Base-by-base conservation (phyloP, 2,113 vertebrate species). In the Eublepharis macularius region DNA sequence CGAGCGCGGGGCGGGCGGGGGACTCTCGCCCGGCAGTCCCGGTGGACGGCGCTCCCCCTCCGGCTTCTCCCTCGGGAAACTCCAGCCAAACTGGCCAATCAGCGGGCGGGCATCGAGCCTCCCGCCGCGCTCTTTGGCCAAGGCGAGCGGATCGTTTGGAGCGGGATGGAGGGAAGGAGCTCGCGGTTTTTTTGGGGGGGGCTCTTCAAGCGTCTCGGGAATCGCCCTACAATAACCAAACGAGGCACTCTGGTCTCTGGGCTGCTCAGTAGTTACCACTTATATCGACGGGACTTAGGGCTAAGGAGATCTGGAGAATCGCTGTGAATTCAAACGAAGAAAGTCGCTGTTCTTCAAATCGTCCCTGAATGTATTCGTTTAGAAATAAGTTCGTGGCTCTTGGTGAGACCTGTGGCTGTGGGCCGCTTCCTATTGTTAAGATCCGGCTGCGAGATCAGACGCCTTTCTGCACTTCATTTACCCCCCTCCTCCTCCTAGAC, bases 381-480 rank as follows among this genome's bases (percentile, higher is more conserved):
- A 24, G 12, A 41, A 43, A 6, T 3, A 16, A 17, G 2, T 57
- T 4, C 10, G 19, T 12, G 21, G 39, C 2, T 63, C 24, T 2
- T 19, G 34, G 13, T 54, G n/a, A 26, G 16, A 2, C 13, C n/a
- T n/a, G n/a, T n/a, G n/a, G n/a, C n/a, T n/a, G 29, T 39, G 39
- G 21, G 29, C 2, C 13, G 43, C 12, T 29, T 45, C 19, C 7
- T 45, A 16, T 29, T 29, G 13, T 54, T 5, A 16, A 32, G 54
- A 29, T 7, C 12, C 2, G 54, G 16, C 2, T 3, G 3, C 17
- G 2, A 1, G 7, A 4, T 6, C 54, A 2, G 7, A 17, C 14
- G 16, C 17, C 54, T 6, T 57, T 57, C 17, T 14, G n/a, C n/a
- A n/a, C 57, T 2, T 21, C 19, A 17, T 24, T 5, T 24, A 16